Conservation (phyloP, 2,113 vertebrate genomes). For the Channa maculata region DNA sequence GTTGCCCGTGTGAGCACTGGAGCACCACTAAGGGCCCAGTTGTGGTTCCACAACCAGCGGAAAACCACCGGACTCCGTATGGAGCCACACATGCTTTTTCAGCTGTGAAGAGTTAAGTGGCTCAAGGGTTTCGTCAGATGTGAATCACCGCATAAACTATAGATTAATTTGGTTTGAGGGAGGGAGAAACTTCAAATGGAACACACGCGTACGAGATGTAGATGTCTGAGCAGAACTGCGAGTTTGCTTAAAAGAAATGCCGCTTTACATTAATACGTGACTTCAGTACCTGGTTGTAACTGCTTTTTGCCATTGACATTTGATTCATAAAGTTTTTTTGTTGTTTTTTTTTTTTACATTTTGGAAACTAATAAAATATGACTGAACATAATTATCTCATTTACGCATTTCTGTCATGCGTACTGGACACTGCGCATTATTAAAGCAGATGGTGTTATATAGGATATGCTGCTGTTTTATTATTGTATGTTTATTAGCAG, state of each 20-base stretch:
- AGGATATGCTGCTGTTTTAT: not conserved
- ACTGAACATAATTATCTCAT: not conserved
- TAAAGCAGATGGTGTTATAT: not conserved
- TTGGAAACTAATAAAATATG: not conserved
- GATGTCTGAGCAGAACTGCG: not conserved
- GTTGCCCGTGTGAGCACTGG: slow-evolving; percentile 28
- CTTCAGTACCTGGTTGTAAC: too few species aligned
- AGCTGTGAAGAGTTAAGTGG: slow-evolving; percentile 24
- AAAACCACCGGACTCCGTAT: slow-evolving; percentile 57
- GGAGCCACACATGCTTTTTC: slow-evolving; percentile 43
- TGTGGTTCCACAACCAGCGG: slow-evolving; percentile 63
- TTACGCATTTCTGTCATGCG: not conserved
- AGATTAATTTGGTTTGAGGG: not conserved
- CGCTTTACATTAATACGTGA: too few species aligned
- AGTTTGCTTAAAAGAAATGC: not conserved
- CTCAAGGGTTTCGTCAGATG: not conserved
- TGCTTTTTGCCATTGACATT: too few species aligned
- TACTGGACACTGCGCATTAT: too few species aligned
- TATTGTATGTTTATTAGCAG: not conserved
- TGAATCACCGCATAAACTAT: not conserved
- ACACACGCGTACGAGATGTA: too few species aligned
- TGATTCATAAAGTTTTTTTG: too few species aligned
- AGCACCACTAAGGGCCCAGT: slow-evolving; percentile 61
- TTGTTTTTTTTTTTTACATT: too few species aligned
- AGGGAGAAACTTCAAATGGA: not conserved